Evolutionary conservation across 1,140 invertebrate species (phyloP).

Genomic region (Drosophila pachea): DNA sequence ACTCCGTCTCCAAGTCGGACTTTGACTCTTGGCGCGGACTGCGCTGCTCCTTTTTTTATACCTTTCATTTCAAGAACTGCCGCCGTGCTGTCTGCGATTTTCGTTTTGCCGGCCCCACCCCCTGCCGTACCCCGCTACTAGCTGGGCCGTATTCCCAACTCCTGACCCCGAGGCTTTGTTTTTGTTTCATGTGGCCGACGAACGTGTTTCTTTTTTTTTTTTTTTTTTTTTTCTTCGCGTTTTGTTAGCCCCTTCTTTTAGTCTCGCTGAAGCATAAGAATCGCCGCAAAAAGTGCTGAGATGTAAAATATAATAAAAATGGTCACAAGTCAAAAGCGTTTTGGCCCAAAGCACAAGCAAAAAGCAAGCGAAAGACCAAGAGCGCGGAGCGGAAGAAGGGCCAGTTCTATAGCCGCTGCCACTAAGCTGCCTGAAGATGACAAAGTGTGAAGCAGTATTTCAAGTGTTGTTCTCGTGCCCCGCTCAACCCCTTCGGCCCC

Average conservation of each 20-base stretch:
- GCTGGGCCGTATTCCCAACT: not conserved
- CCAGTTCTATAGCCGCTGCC: slow-evolving; percentile 5
- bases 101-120: slow-evolving; percentile 17
- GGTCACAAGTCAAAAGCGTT: slow-evolving; percentile 74
- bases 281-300: slow-evolving; percentile 26
- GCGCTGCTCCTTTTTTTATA: slow-evolving; percentile 3
- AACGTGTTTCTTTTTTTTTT: slow-evolving; percentile 57
- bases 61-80: slow-evolving; percentile 15
- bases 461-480: slow-evolving; percentile 51
- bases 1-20: slow-evolving; percentile 18
- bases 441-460: slow-evolving; percentile 74
- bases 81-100: slow-evolving; percentile 45
- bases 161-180: slow-evolving; percentile 25
- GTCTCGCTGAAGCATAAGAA: slow-evolving; percentile 13
- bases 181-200: slow-evolving; percentile 70
- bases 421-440: slow-evolving; percentile 70
- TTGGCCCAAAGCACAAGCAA: slow-evolving; percentile 27
- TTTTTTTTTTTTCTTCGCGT: not conserved
- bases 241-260: not conserved
- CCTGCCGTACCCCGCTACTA: slow-evolving; percentile 14
- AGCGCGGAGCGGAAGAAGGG: not conserved
- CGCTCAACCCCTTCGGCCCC: not conserved
- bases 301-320: slow-evolving; percentile 58
- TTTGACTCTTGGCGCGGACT: no score
- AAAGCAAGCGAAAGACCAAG: not conserved